Evolutionary conservation across 2,113 vertebrate genomes (phyloP).

Genomic region (Ophiodon elongatus): DNA sequence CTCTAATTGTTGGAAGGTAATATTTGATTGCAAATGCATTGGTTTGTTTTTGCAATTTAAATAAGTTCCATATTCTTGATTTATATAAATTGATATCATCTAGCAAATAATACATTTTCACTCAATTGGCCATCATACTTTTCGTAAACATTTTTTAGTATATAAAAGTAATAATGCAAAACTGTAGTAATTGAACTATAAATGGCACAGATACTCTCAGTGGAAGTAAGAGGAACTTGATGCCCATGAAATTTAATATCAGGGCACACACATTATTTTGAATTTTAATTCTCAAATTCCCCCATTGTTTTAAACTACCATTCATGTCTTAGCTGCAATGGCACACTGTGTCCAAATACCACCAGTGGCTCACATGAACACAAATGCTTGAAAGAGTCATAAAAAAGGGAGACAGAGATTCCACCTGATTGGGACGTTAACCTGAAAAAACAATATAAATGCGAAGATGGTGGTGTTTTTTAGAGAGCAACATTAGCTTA

Average conservation of each 20-base stretch:
- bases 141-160: too few species aligned
- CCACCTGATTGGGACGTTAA: neutral
- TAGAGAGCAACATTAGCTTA: neutral
- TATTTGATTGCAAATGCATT: neutral
- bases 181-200: neutral
- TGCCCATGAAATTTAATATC: neutral
- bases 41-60: neutral
- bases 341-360: neutral
- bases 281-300: neutral
- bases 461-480: neutral
- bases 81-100: neutral
- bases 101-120: too few species aligned
- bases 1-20: neutral
- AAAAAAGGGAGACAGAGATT: neutral
- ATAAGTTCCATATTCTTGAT: neutral
- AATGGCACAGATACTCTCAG: neutral
- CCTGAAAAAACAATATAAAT: neutral
- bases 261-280: neutral
- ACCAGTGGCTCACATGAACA: neutral
- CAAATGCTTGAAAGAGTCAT: neutral
- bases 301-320: neutral
- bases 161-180: too few species aligned
- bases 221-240: neutral
- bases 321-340: neutral
- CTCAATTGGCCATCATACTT: neutral